A percentile compares a stretch with the other conserved stretches of the same genome.
Conservation (phyloP, 37 sponge, comb jelly and placozoan genomes). For the Chondrosia reniformis region DNA sequence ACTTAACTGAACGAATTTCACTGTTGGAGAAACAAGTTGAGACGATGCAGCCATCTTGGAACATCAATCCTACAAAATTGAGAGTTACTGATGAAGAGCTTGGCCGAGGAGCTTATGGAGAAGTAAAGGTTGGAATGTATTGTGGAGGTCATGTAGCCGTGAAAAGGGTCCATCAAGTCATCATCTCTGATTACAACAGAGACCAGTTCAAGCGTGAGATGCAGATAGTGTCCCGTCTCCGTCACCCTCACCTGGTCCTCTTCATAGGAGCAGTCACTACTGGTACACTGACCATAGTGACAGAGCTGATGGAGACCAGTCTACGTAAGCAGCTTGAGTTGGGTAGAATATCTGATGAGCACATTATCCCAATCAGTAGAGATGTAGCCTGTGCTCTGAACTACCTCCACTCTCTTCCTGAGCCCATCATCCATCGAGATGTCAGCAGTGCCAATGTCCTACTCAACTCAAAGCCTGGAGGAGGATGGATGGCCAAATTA, state of each 20-base stretch:
- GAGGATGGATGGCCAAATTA: conserved; percentile 65
- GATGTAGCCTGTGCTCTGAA: conserved; percentile 63
- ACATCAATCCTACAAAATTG: conserved; percentile 5
- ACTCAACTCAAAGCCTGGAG: conserved; percentile 23
- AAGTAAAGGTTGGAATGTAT: conserved; percentile 40
- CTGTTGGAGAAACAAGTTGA: not conserved
- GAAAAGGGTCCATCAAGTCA: conserved; percentile 42
- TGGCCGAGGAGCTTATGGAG: conserved; percentile 65
- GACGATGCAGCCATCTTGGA: conserved; percentile 11
- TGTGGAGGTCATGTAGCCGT: conserved; percentile 60
- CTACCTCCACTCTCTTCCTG: conserved; percentile 55
- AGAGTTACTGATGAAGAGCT: not conserved
- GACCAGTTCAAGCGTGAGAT: conserved; percentile 52
- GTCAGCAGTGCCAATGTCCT: conserved; percentile 77
- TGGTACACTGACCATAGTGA: conserved; percentile 43
- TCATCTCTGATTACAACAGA: conserved; percentile 24
- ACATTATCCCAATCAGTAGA: conserved; percentile 10
- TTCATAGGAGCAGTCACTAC: conserved; percentile 63
- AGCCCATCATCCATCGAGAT: conserved; percentile 72
- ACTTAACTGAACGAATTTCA: not conserved
- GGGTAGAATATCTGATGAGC: not conserved
- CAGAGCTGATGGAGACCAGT: conserved; percentile 63
- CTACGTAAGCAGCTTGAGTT: conserved; percentile 36
- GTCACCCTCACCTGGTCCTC: conserved; percentile 69
- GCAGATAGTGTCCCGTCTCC: conserved; percentile 30